Conservation (phyloP, 1,140 invertebrate species). For the Drosophila serrata region DNA sequence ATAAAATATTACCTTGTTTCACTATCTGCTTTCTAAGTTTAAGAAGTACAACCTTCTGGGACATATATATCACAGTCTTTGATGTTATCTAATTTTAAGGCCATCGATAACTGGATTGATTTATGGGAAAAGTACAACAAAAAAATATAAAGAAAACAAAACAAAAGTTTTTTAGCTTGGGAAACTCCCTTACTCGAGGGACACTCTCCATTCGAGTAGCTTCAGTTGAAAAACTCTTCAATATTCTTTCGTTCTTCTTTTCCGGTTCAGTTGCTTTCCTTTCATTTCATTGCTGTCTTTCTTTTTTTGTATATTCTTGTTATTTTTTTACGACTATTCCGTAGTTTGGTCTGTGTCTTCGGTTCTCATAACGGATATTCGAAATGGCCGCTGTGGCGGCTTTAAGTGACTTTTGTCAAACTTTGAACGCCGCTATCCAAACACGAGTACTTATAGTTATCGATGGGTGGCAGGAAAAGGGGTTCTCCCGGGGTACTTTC, state of each 20-base stretch:
- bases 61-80: background rate
- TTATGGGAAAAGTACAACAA: constrained; percentile 37
- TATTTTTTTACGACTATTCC: background rate
- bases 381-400: constrained; percentile 68
- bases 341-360: constrained; percentile 41
- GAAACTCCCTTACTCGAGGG: constrained; percentile 20
- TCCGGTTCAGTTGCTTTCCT: constrained; percentile 29
- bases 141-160: constrained; percentile 13
- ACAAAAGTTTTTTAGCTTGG: constrained; percentile 31
- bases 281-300: constrained; percentile 40
- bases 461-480: constrained; percentile 33
- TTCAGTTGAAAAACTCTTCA: constrained; percentile 32
- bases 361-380: constrained; percentile 78
- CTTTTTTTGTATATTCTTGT: background rate
- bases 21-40: background rate
- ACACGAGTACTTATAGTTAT: constrained; percentile 75
- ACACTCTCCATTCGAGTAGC: constrained; percentile 30
- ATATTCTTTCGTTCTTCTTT: constrained; percentile 9
- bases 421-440: constrained; percentile 65
- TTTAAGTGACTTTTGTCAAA: constrained; percentile 83
- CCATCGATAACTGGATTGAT: constrained; percentile 43
- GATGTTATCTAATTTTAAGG: constrained; percentile 21
- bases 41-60: background rate
- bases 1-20: background rate
- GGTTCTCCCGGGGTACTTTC: background rate